Evolutionary conservation across 2,797 vertebrate genomes (phyloP), one percentile per base, ranked within the genome.

Genomic region (Epinephelus coioides): DNA sequence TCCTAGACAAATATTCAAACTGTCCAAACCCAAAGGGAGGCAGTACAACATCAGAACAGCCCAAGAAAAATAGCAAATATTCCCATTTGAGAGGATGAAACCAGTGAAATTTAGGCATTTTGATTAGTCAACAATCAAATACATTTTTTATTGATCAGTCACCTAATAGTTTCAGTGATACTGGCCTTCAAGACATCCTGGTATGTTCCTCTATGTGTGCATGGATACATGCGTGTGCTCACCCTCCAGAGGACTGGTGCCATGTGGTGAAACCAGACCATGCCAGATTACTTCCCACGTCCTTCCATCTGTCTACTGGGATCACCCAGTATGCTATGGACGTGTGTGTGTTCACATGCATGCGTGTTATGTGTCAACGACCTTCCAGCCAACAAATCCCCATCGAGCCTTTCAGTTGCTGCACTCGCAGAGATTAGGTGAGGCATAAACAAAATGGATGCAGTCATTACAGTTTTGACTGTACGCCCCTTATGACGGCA

Each of bases 231-330:
- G 21, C 30, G 38, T 21, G 23, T 34, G 46, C 27, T 10, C 23
- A 57, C 23, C 15, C 51, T 43, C 14, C 21, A 43, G 68, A 25
- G 18, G 27, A 19, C 53, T 13, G 61, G 34, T 40, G 30, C 43
- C 78, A 25, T 79, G 77, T 60, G 69, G 49, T 55, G 64, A 69
- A 67, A 63, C 43, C 80, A 76, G 64, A 68, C 66, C 50, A 15
- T 15, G 73, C 74, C 80, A 82, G 80, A 87, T 84, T 63, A 81
- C 61, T 54, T 34, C 76, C 79, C 21, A 38, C 10, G 11, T 74
- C 49, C 54, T 51, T 79, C 79, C 85, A 87, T 87, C 86, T 78
- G 84, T 65, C 34, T 30, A 4, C 10, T 54, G 27, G 17, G 51
- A 77, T 61, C 6, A 4, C 15, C 69, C 57, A 40, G 15, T 51